Evolutionary conservation across 23 tunicate species (phyloP).

Genomic region (Clavelina lepadiformis): DNA sequence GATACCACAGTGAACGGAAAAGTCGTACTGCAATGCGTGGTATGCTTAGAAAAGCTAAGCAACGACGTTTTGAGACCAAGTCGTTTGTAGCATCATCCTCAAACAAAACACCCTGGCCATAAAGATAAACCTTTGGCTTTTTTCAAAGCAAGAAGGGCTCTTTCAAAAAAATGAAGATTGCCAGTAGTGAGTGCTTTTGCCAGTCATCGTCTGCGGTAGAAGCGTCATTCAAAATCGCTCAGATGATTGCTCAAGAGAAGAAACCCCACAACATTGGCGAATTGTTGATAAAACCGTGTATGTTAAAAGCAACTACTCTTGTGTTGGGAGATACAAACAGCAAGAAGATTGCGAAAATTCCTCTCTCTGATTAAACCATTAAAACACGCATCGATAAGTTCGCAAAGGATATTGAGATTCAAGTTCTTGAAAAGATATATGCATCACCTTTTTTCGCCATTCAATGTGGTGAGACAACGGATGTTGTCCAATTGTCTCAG

Average conservation of each 20-base stretch:
- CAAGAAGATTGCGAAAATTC: conserved; percentile 25
- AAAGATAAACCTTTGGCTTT: conserved; percentile 44
- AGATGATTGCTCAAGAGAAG: too few relatives aligned
- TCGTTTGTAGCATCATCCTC: conserved; percentile 37
- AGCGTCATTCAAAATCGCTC: conserved; percentile 53
- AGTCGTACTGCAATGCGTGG: conserved; percentile 31
- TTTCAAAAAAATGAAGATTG: conserved; percentile 40
- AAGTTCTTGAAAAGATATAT: conserved; percentile 17
- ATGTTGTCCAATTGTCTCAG: conserved; percentile 39
- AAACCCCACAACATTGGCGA: conserved; percentile 53
- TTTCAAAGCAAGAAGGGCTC: conserved; percentile 42
- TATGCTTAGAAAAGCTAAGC: conserved; percentile 19
- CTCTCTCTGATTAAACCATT: conserved; percentile 30
- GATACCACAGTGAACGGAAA: conserved; percentile 21
- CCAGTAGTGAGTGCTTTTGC: conserved; percentile 19
- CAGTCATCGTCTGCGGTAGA: conserved; percentile 26
- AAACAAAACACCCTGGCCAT: conserved; percentile 26
- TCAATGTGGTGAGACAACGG: conserved; percentile 60
- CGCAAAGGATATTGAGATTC: conserved; percentile 34
- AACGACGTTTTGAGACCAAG: conserved; percentile 12
- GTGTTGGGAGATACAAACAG: conserved; percentile 24
- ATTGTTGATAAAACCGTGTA: conserved; percentile 34
- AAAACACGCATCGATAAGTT: conserved; percentile 43
- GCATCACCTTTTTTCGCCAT: conserved; percentile 31
- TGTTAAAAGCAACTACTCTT: conserved; percentile 37